phyloP scores from a whole-genome alignment of 2,797 vertebrate genomes.

The Characodon lateralis region DNA sequence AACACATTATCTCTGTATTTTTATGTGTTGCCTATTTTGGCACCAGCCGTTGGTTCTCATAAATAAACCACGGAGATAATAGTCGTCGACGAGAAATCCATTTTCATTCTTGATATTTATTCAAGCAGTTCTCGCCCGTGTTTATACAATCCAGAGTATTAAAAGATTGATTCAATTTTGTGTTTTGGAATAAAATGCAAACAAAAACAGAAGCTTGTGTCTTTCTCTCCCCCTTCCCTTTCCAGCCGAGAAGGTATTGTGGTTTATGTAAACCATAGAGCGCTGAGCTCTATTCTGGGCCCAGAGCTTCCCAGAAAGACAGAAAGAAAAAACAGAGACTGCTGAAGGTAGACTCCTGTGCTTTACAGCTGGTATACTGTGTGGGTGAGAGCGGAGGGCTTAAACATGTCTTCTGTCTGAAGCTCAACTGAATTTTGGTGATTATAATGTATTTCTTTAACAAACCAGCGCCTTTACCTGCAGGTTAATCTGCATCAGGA shows the following conservation, averaged over 20 bases:
- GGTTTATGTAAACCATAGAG: slow-evolving; percentile 73
- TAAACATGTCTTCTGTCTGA: slow-evolving; percentile 66
- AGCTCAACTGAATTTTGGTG: slow-evolving; percentile 60
- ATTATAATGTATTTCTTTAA: slow-evolving; percentile 42
- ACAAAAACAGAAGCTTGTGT: slow-evolving; percentile 89
- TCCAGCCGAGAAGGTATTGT: slow-evolving; percentile 73
- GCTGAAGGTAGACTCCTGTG: slow-evolving; percentile 63
- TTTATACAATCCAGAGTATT: slow-evolving; percentile 92
- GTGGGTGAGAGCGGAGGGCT: slow-evolving; percentile 71
- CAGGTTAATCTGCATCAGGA: slow-evolving; percentile 9
- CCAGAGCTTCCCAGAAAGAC: slow-evolving; percentile 68
- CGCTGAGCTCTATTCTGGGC: slow-evolving; percentile 78
- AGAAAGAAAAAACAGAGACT: slow-evolving; percentile 56
- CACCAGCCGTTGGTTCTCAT: slow-evolving; percentile 72
- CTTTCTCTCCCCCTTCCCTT: slow-evolving; percentile 63
- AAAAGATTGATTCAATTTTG: slow-evolving; percentile 96
- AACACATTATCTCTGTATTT: slow-evolving; percentile 81
- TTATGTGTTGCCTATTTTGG: slow-evolving; percentile 77
- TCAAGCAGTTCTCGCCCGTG: slow-evolving; percentile 82
- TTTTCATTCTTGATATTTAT: slow-evolving; percentile 90
- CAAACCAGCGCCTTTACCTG: slow-evolving; percentile 32
- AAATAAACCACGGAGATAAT: slow-evolving; percentile 85
- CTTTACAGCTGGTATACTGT: slow-evolving; percentile 52
- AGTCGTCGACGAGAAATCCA: slow-evolving; percentile 88
- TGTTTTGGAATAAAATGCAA: slow-evolving; percentile 92